phyloP scores from a whole-genome alignment of 2,888 invertebrate genomes.

The Phrixothrix hirtus region DNA sequence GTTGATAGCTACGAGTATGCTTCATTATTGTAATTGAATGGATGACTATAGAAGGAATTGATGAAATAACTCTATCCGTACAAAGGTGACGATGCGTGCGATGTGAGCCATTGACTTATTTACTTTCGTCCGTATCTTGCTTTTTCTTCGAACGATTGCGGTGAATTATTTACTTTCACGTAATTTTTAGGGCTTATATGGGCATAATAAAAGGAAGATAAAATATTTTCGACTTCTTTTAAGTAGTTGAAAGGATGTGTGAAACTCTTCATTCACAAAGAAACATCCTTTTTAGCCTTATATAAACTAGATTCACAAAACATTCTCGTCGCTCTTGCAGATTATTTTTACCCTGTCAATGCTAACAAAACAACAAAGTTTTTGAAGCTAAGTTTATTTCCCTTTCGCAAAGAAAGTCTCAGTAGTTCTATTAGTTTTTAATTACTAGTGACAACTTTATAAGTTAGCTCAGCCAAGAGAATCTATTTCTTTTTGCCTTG shows the following conservation, averaged over 20 bases:
- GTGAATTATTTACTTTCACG: conserved; percentile 21
- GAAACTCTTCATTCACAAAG: conserved; percentile 23
- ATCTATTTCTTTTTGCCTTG: too few relatives aligned
- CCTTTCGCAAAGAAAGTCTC: too few relatives aligned
- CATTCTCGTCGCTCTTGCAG: conserved; percentile 12
- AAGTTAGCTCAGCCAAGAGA: too few relatives aligned
- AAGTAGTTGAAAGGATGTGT: conserved; percentile 28
- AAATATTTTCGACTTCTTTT: conserved; percentile 25
- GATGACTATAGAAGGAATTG: conserved; percentile 3
- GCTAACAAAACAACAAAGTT: conserved; percentile 17
- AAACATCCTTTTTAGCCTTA: conserved; percentile 19
- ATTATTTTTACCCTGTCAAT: conserved; percentile 24
- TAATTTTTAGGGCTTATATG: conserved; percentile 21
- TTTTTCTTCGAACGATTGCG: conserved; percentile 10
- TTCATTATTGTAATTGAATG: conserved; percentile 18
- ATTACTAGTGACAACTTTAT: too few relatives aligned
- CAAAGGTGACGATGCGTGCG: conserved; percentile 7
- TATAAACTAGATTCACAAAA: conserved; percentile 11
- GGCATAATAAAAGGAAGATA: conserved; percentile 23
- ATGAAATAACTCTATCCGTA: conserved; percentile 9
- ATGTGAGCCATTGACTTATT: conserved; percentile 17
- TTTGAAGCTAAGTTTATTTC: too few relatives aligned
- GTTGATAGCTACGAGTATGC: conserved; percentile 10
- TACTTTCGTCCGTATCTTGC: conserved; percentile 7
- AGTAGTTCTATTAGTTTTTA: too few relatives aligned